These are phyloP conservation scores for Carcharodon carcharias DNA, from an alignment of 2,797 vertebrate species.

Conservation along the genomic window DNA sequence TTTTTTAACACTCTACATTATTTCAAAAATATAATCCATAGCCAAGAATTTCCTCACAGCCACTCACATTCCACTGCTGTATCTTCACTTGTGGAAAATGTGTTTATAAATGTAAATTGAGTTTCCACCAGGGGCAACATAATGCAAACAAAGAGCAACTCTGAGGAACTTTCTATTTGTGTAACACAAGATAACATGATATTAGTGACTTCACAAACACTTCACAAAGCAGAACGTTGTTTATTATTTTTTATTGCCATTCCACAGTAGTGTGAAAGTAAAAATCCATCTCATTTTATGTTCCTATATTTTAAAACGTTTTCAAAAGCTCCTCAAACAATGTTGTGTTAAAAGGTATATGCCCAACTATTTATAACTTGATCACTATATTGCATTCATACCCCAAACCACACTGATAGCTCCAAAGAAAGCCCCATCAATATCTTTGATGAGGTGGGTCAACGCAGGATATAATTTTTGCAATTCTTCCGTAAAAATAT, in stretches of 20 bases:
- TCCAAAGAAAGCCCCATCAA: not conserved
- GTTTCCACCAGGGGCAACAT: not conserved
- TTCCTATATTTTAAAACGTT: not conserved
- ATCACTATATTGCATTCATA: not conserved
- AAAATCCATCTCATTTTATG: not conserved
- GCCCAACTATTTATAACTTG: not conserved
- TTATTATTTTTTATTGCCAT: not conserved
- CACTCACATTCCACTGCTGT: not conserved
- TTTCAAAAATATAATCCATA: not conserved
- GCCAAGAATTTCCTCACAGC: not conserved
- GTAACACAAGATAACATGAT: not conserved
- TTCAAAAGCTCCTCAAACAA: not conserved
- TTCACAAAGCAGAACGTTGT: not conserved
- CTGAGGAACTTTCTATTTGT: not conserved
- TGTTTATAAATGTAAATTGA: not conserved
- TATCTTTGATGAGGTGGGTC: not conserved
- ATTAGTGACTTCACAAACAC: not conserved
- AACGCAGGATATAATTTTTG: not conserved
- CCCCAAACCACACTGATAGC: not conserved
- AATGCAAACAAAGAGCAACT: not conserved
- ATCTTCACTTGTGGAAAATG: not conserved
- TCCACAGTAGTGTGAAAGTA: not conserved
- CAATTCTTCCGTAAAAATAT: not conserved
- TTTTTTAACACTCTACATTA: not conserved
- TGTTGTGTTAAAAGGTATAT: not conserved